Percentiles rank a stretch among this genome's conserved stretches.
These are phyloP conservation scores for Ciona savignyi DNA, from an alignment of 23 tunicate species.

Conservation along the genomic window DNA sequence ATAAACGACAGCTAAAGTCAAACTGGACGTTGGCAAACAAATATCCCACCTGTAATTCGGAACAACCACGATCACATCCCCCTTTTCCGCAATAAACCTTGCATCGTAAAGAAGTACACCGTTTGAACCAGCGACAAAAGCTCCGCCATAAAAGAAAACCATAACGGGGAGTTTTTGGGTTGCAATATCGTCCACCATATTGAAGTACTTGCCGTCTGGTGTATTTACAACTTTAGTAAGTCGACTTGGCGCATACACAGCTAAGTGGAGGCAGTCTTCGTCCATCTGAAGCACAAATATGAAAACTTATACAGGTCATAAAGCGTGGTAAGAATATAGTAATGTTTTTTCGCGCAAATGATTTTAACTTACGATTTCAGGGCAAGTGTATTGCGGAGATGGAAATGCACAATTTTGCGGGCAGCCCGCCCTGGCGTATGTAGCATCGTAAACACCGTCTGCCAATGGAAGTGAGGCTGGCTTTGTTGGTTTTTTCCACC, in stretches of 20 bases:
- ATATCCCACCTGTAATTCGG: slow-evolving; percentile 56
- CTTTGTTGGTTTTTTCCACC: slow-evolving; percentile 42
- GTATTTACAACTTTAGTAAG: slow-evolving; percentile 20
- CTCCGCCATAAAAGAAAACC: slow-evolving; percentile 73
- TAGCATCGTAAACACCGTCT: slow-evolving; percentile 30
- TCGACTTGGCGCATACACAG: slow-evolving; percentile 46
- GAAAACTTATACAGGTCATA: too few species aligned
- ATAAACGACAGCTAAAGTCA: too few species aligned
- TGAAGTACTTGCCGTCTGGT: slow-evolving; percentile 21
- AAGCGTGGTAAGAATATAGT: background rate
- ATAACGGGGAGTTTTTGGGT: slow-evolving; percentile 32
- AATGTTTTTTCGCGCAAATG: too few species aligned
- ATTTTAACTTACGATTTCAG: slow-evolving; percentile 28
- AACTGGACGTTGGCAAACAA: too few species aligned
- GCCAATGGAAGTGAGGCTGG: background rate
- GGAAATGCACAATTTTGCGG: slow-evolving; percentile 64
- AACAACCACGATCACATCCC: slow-evolving; percentile 46
- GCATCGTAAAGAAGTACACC: slow-evolving; percentile 53
- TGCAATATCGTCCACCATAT: slow-evolving; percentile 8
- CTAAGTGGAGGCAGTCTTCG: slow-evolving; percentile 60
- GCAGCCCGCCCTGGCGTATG: slow-evolving; percentile 48
- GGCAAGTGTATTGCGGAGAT: slow-evolving; percentile 69
- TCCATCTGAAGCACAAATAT: slow-evolving; percentile 16
- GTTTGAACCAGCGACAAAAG: slow-evolving; percentile 63
- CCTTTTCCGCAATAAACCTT: slow-evolving; percentile 46